Base-by-base conservation (phyloP, 2,797 vertebrate genomes). In the Leuciscus waleckii region DNA sequence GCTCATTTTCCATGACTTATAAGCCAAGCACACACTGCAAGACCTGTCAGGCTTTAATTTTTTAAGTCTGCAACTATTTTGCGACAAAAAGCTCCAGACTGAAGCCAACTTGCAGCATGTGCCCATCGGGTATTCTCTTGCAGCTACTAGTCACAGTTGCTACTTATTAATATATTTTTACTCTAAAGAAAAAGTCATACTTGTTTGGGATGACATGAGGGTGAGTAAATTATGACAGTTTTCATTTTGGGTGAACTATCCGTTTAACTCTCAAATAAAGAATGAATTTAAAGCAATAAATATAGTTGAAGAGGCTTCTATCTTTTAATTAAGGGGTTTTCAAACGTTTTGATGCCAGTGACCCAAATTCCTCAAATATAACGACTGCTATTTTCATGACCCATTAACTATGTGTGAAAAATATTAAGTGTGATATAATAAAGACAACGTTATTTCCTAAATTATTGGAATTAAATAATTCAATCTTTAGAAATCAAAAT, bases 1-100 rank as follows among this genome's bases (percentile, higher is more conserved):
- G 35, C 39, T 23, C 19, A 29, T 73, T 71, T 79, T 69, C 29
- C 68, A n/a, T 85, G 26, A 85, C 11, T 49, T 23, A 7, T 46
- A 61, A 81, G 26, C 35, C 68, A 71, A 82, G 68, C 41, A 37
- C 43, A 51, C 41, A 35, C 26, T 79, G 29, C 26, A 80, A 68
- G 43, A 49, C 63, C 43, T 69, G 79, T 49, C 43, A 54, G 43
- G 43, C 43, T 54, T 69, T 39, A 13, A 51, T 68, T 80, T 54
- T 80, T 35, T n/a, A 68, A 54, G 41, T 67, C 58, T 67, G 16
- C 9, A 61, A 61, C 75, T 78, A 41, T 23, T 61, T 7, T 46
- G 61, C 10, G 19, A 67, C 78, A 67, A 79, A 79, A 69, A 39
- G 29, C 13, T 26, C 4, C 56, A 63, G 56, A 78, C 21, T 43